Evolutionary conservation across 1,140 invertebrate genomes (phyloP).

Genomic region (Scylla paramamosain): DNA sequence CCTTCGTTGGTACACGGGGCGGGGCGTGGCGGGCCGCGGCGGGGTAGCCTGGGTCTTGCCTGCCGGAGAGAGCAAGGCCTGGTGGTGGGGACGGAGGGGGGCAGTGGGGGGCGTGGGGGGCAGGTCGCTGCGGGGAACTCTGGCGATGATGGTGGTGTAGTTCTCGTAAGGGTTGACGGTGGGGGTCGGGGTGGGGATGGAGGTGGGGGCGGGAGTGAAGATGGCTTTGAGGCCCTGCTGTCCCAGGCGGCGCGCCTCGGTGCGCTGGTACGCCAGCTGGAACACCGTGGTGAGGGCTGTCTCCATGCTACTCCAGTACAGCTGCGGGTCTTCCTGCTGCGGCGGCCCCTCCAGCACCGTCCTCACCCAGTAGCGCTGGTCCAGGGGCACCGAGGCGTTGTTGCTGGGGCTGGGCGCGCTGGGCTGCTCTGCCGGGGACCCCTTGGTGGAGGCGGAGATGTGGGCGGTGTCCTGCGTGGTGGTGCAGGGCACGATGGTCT

Average conservation of each 20-base stretch:
- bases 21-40: background rate
- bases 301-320: constrained; percentile 56
- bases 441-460: constrained; percentile 1
- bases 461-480: background rate
- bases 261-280: constrained; percentile 51
- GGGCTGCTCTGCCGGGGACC: constrained; percentile 38
- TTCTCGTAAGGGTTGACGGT: constrained; percentile 63
- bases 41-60: background rate
- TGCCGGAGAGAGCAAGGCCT: background rate
- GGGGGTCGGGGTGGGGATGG: background rate
- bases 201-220: background rate
- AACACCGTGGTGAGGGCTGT: constrained; percentile 35
- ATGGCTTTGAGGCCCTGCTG: background rate
- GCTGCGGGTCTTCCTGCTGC: constrained; percentile 1
- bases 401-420: constrained; percentile 70
- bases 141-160: constrained; percentile 70
- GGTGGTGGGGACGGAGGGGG: background rate
- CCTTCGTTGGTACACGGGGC: background rate
- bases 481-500: background rate
- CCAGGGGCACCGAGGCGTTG: constrained; percentile 64
- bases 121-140: background rate
- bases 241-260: background rate
- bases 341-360: constrained; percentile 63
- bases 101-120: background rate
- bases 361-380: constrained; percentile 67